Evolutionary conservation across 1,140 invertebrate genomes (phyloP), one percentile per base, ranked within the genome.

Genomic region (Apis cerana): DNA sequence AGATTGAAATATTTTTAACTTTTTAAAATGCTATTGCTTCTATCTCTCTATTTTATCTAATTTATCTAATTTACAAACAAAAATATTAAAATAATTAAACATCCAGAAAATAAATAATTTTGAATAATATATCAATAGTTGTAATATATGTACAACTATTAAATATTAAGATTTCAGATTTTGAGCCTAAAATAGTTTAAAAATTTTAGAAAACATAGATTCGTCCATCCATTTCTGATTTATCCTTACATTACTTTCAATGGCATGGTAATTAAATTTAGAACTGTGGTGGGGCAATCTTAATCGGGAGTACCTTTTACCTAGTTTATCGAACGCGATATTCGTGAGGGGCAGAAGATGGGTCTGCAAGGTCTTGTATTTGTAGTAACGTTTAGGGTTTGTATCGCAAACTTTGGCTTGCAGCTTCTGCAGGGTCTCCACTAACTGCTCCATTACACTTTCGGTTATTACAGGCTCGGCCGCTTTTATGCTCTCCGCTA

Each of bases 301-400:
- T 80, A 85, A 88, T 83, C 56, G 62, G 74, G 43, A 89, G 88
- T 92, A 93, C 93, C 92, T 92, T 92, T 93, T 94, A 91, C 93
- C 92, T 92, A 93, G 81, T 92, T 94, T 94, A 92, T 93, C 91
- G 90, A 97, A 97, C 65, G 96, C 95, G 17, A 97, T 96, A 93
- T 97, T 97, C 10, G 97, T 97, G 4, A 98, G 91, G 17, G 97
- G 97, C 67, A 97, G 92, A 43, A 97, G 95, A 92, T 98, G 97
- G 0, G 96, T 96, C 90, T 95, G 95, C 21, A 97, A 91, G n/a
- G 96, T 96, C 90, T 95, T 96, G 91, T 96, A 95, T 81, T 96
- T 95, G 91, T 96, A 96, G 89, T 96, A 97, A 82, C 95, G 94
- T 86, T 96, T 96, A 50, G 95, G 94, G 11, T 93, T 91, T 0